Base-by-base conservation (phyloP, 2,797 vertebrate species). In the Malurus splendens region DNA sequence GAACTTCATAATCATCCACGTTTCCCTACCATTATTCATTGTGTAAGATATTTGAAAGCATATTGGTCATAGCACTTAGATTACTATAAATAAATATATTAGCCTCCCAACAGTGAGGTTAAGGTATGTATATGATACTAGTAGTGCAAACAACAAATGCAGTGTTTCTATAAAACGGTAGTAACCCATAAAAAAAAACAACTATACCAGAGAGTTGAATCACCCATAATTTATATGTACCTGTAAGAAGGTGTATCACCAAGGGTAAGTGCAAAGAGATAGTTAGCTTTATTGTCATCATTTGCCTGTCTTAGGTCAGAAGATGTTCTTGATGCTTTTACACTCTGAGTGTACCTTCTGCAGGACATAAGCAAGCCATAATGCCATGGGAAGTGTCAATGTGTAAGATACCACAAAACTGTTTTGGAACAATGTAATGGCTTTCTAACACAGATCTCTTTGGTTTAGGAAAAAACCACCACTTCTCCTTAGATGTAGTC, bases 271-370 rank as follows among this genome's bases (percentile, higher is more conserved):
- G 15, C 22, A 30, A 57, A 57, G 55, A 38, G 20, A 45, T 41
- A 55, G 7, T 64, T 42, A 81, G 5, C 25, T 60, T 88, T 67
- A 22, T 59, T 8, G 18, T 32, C 38, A 30, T 16, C 2, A 7
- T 66, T 75, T 60, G 45, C 32, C 7, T 76, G 50, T 52, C 12
- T 72, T 52, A 27, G 30, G 22, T 64, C n/a, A 32, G 39, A 47
- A n/a, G 12, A 17, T 56, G 12, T 78, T 78, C 30, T 30, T 60
- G 27, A 17, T 45, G 56, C 8, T 75, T 84, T 85, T 67, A 33
- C 4, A 10, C 12, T 68, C 17, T 0, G 1, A 2, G 2, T 24
- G 1, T 42, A n/a, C 36, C 38, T n/a, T 56, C 15, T 41, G 39
- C 9, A 3, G 39, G 18, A 55, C 18, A 14, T 54, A 30, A 44